A percentile compares a stretch with the other conserved stretches of the same genome.
Evolutionary conservation across 2,113 vertebrate species (phyloP).

Genomic region (Martes martes): DNA sequence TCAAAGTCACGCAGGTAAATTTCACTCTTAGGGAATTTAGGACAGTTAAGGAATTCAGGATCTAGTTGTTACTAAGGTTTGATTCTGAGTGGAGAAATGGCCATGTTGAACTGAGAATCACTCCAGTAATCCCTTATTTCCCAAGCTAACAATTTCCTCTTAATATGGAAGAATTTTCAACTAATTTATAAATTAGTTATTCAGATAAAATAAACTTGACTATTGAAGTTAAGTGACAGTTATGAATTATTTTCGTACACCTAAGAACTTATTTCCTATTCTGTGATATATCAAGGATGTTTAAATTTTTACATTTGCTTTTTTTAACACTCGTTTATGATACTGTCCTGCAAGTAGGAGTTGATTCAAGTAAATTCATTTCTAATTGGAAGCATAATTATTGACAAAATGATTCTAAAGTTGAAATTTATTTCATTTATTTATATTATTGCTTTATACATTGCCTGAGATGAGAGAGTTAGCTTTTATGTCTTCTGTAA

Average conservation of each 20-base stretch:
- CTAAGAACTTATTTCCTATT: not conserved
- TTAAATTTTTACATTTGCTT: not conserved
- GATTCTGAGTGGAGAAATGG: not conserved
- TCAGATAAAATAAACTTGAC: not conserved
- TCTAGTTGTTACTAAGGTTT: not conserved
- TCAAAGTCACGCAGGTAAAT: not conserved
- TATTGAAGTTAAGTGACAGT: not conserved
- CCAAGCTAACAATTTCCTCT: not conserved
- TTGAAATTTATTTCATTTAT: not conserved
- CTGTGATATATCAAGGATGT: not conserved
- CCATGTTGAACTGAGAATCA: not conserved
- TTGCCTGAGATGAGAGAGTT: not conserved
- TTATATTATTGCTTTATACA: not conserved
- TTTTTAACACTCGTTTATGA: not conserved
- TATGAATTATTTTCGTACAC: not conserved
- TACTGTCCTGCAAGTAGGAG: not conserved
- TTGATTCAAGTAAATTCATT: constrained; percentile 12
- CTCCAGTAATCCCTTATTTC: not conserved
- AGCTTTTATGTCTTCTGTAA: not conserved
- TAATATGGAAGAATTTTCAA: not conserved
- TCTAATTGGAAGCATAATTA: not conserved
- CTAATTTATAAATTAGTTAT: not conserved
- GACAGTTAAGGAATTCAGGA: not conserved
- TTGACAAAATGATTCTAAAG: not conserved
- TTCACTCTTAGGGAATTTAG: not conserved